Base-by-base conservation (phyloP, 2,797 vertebrate species). In the Coendou prehensilis region DNA sequence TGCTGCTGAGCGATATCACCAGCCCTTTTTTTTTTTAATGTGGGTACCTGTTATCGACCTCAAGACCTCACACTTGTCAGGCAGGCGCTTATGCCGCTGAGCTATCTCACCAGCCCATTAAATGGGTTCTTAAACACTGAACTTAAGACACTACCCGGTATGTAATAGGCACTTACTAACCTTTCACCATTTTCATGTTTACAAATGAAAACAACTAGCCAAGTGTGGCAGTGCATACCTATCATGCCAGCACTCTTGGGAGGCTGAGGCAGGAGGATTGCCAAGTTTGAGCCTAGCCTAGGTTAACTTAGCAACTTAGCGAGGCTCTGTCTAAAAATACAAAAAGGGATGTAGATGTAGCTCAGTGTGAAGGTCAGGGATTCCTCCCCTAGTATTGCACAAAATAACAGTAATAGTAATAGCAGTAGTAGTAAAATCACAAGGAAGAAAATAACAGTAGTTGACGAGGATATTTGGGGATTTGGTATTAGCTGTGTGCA, bases 401-500 rank as follows among this genome's bases (percentile, higher is more conserved):
- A 45, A 20, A 69, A 20, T 20, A 37, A 37, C 2, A 37, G 37
- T 20, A 26, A 22, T 41, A 45, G 9, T 41, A 45, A 11, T 11
- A 13, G 69, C 18, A 26, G 69, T 3, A 50, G 45, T 41, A 11
- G 17, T 6, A 37, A n/a, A 79, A 37, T 7, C 17, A 30, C 28
- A 30, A 78, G 41, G 47, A 73, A 75, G 50, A 71, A 80, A 64
- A 59, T 47, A 57, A 73, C 37, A 82, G 41, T 7, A 13, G 18
- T 11, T 41, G 20, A 52, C 1, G 4, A 26, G 28, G 45, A 18
- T 59, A 41, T 23, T 14, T 0, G 0, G 33, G 59, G 8, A 71
- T 1, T 84, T 0, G 13, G 20, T 37, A 41, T 23, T 14, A n/a
- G 37, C 26, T 11, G 6, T 2, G 15, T 28, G 26, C 13, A 10